Base-by-base conservation (phyloP, 2,113 vertebrate species). In the Elgaria multicarinata region DNA sequence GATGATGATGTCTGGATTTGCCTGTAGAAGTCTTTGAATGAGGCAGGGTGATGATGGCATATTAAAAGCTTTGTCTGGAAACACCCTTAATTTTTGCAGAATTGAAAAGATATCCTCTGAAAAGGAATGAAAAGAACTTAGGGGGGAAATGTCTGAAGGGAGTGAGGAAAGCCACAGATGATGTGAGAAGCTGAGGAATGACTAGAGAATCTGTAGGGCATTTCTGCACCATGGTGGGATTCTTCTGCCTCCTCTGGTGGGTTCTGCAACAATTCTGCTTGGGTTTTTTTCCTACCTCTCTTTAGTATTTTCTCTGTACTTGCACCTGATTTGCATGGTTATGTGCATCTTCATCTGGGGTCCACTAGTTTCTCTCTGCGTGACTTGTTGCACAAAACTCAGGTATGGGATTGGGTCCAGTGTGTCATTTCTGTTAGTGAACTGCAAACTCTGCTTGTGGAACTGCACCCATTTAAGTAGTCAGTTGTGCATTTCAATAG, bases 161-260 rank as follows among this genome's bases (percentile, higher is more conserved):
- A 66, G 90, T 18, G 87, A 78, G 76, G 1, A 12, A 83, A 72
- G 33, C 84, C 90, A 91, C 93, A 93, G 82, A 53, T 79, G 78
- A 24, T 36, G 31, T 85, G 87, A 87, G 36, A 93, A 91, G 87
- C 67, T 92, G 86, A 88, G 85, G 58, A 92, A 91, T 94, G 89
- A 94, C 89, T 87, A 90, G 92, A 90, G 90, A 92, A 87, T 85
- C 94, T 92, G 91, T 93, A 95, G 92, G 7, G 31, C 9, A 42
- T 33, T 1, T 18, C 6, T 69, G 44, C 3, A 83, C 42, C 28
- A 83, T 2, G 14, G 62, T 4, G 5, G 78, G 26, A 14, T 9
- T 42, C 8, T 77, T 8, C 26, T 76, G 66, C 28, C 46, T n/a
- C 20, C 46, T 46, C 12, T 26, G 9, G 8, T 31, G 67, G 33